Conservation (phyloP, 2,888 invertebrate genomes). For the Drosophila ezoana region DNA sequence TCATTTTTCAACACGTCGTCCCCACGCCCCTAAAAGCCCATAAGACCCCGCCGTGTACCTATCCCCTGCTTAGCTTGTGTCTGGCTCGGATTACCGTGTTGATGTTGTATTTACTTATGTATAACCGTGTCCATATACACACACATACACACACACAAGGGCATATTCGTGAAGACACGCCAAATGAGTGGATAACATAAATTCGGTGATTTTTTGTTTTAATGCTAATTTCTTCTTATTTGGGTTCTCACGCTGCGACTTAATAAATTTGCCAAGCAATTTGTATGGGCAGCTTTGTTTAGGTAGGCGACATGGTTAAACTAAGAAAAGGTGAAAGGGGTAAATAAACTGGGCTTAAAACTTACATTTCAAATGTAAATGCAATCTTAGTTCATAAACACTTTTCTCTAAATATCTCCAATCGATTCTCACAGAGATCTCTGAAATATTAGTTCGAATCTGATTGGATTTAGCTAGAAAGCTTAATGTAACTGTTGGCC, state of each 20-base stretch:
- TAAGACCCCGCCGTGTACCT: constrained; percentile 8
- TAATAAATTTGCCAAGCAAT: constrained; percentile 42
- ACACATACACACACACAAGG: background rate
- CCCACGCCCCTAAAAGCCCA: constrained; percentile 11
- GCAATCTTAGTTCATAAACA: too few relatives aligned
- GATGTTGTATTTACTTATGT: constrained; percentile 66
- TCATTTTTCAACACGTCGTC: constrained; percentile 71
- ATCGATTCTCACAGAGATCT: too few relatives aligned
- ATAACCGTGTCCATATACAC: constrained; percentile 15
- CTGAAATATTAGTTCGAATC: too few relatives aligned
- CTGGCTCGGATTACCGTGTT: constrained; percentile 75
- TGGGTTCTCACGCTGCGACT: constrained; percentile 53
- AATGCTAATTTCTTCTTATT: constrained; percentile 55
- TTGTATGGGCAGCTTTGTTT: constrained; percentile 18
- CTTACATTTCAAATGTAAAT: background rate
- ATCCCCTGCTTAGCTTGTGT: constrained; percentile 47
- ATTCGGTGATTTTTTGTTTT: constrained; percentile 23
- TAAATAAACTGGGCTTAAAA: background rate
- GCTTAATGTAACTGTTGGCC: too few relatives aligned
- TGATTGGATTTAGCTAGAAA: too few relatives aligned
- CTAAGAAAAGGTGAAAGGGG: background rate
- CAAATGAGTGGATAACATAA: constrained; percentile 39
- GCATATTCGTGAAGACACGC: constrained; percentile 4
- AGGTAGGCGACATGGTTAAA: constrained; percentile 16
- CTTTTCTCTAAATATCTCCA: too few relatives aligned